phyloP scores from a whole-genome alignment of 2,888 invertebrate species.

The Sisyra nigra region DNA sequence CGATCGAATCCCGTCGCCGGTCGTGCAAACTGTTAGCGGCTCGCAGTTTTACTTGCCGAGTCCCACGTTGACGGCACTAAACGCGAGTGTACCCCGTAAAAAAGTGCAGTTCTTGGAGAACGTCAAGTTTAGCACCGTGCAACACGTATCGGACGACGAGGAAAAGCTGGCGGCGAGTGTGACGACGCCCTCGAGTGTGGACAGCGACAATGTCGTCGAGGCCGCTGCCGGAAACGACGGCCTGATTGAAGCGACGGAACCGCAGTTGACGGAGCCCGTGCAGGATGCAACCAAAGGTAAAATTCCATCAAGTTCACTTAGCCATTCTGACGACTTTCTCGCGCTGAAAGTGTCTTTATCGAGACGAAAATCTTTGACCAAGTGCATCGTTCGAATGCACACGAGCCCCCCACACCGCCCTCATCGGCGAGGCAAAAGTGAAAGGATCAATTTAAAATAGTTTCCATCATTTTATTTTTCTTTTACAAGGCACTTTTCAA shows the following conservation, averaged over 20 bases:
- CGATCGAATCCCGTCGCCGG: slow-evolving; percentile 18
- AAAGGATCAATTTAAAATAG: too few species aligned
- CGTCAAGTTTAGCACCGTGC: slow-evolving; percentile 20
- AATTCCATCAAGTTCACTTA: too few species aligned
- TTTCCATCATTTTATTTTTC: too few species aligned
- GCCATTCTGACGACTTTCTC: too few species aligned
- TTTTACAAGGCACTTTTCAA: too few species aligned
- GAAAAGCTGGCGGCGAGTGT: slow-evolving; percentile 10
- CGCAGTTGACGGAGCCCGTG: too few species aligned
- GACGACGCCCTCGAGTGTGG: slow-evolving; percentile 10
- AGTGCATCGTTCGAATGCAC: too few species aligned
- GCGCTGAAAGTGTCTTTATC: too few species aligned
- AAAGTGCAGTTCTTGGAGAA: slow-evolving; percentile 52
- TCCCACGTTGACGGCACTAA: slow-evolving; percentile 21
- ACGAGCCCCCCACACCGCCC: too few species aligned
- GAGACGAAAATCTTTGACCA: too few species aligned
- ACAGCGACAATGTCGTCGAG: slow-evolving; percentile 10
- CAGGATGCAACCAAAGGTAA: too few species aligned
- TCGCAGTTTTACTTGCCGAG: slow-evolving; percentile 49
- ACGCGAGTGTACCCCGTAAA: slow-evolving; percentile 33
- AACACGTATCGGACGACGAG: slow-evolving; percentile 6
- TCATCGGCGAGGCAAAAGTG: too few species aligned
- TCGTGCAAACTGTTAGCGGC: slow-evolving; percentile 18
- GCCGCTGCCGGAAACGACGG: background rate
- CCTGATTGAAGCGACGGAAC: background rate